These are phyloP conservation scores for Helogale parvula DNA, from an alignment of 2,113 vertebrate species.

Conservation along the genomic window DNA sequence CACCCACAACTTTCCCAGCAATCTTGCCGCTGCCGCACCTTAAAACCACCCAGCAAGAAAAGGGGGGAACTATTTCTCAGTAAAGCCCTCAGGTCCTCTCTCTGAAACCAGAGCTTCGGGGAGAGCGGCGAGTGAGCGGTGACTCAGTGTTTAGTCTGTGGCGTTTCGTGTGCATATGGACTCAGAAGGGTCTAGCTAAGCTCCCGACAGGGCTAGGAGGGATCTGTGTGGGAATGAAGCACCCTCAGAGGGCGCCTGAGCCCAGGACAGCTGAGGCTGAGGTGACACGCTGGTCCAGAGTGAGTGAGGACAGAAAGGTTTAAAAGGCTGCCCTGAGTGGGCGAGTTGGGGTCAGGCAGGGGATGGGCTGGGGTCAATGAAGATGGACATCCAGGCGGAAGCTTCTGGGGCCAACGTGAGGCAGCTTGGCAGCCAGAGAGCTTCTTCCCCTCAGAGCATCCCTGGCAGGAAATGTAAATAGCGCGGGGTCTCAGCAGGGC, in stretches of 20 bases:
- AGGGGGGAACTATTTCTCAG: not conserved
- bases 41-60: conserved; percentile 79
- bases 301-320: not conserved
- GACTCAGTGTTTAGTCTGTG: conserved; percentile 75
- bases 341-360: not conserved
- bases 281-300: not conserved
- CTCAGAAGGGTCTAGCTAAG: not conserved
- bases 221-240: not conserved
- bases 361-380: not conserved
- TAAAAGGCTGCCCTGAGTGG: not conserved
- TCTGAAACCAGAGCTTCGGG: conserved; percentile 75
- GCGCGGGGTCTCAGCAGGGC: not conserved
- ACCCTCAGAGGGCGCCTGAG: not conserved
- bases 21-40: conserved; percentile 62
- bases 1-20: conserved; percentile 74
- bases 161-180: not conserved
- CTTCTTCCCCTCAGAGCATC: not conserved
- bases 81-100: conserved; percentile 70
- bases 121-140: conserved; percentile 51
- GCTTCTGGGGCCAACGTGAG: not conserved
- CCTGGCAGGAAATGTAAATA: conserved; percentile 59
- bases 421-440: conserved; percentile 25
- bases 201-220: fast-evolving
- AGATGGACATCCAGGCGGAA: not conserved
- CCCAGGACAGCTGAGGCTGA: not conserved